Evolutionary conservation across 2,113 vertebrate species (phyloP), one percentile per base, ranked within the genome.

Genomic region (Pygoscelis antarcticus): DNA sequence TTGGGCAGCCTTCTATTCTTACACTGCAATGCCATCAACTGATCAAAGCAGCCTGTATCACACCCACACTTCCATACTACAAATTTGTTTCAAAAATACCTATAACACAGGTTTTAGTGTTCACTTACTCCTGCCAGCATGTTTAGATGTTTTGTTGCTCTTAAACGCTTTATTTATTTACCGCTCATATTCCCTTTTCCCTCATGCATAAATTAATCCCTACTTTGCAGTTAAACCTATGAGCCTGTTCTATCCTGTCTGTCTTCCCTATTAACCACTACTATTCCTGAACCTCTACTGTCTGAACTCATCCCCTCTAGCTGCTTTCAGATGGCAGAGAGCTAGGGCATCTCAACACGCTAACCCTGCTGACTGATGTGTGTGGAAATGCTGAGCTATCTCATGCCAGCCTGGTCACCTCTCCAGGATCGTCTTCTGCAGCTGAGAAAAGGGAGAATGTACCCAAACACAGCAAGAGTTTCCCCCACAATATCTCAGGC

Each of bases 1-100:
- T n/a, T 72, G 22, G 17, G 19, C 20, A 93, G 20, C 21, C 38
- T 71, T 42, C 38, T 80, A 1, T 30, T 83, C 26, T 51, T 42
- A 58, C 30, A 60, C 0, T 0, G 26, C 40, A 74, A 27, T 19
- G 30, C 30, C 25, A 22, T 5, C 1, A 2, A 26, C 30, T 32
- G 19, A 64, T 40, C 23, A 57, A 36, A 19, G 10, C 19, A 10
- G 17, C 22, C 40, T 30, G 8, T 40, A 64, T 60, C 51, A 76
- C 21, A 64, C 51, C 19, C 20, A 70, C 1, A 19, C 6, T 20
- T 81, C 22, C 0, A 2, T 10, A 40, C 16, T 23, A 84, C 2
- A 62, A 57, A 47, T 27, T 34, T 14, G 3, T 54, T 84, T 36
- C 19, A 44, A 65, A 65, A 77, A 38, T 22, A 57, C 1, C 10